Evolutionary conservation across 2,113 vertebrate species (phyloP).

Genomic region (Ursus arctos): DNA sequence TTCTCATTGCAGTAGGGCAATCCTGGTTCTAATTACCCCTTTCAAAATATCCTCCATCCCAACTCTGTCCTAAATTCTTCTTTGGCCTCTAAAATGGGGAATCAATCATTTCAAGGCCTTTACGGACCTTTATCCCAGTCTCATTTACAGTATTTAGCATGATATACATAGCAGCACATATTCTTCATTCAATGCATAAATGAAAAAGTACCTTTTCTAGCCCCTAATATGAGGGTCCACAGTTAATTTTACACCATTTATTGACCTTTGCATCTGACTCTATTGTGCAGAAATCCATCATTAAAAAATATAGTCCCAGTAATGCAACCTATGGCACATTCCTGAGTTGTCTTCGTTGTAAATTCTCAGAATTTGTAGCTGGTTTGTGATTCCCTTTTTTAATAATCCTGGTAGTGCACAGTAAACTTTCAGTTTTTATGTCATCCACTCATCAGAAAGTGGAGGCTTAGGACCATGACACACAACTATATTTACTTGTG

Average conservation of each 20-base stretch:
- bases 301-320: neutral
- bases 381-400: neutral
- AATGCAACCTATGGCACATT: neutral
- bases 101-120: neutral
- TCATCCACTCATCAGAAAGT: neutral
- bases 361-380: neutral
- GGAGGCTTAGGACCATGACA: neutral
- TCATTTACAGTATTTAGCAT: neutral
- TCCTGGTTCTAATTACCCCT: neutral
- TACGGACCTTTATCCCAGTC: neutral
- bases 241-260: neutral
- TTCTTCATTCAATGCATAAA: neutral
- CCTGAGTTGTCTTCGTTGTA: neutral
- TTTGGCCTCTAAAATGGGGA: neutral
- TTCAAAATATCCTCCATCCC: neutral
- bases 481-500: neutral
- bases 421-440: neutral
- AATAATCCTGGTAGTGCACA: neutral
- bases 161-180: neutral
- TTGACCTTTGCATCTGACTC: neutral
- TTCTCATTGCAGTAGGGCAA: neutral
- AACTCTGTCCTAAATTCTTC: neutral
- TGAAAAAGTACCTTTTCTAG: neutral
- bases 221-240: neutral
- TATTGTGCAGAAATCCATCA: neutral